A percentile compares a stretch with the other conserved stretches of the same genome.
phyloP scores from a whole-genome alignment of 2,797 vertebrate genomes.

The Diglossa cyanea region DNA sequence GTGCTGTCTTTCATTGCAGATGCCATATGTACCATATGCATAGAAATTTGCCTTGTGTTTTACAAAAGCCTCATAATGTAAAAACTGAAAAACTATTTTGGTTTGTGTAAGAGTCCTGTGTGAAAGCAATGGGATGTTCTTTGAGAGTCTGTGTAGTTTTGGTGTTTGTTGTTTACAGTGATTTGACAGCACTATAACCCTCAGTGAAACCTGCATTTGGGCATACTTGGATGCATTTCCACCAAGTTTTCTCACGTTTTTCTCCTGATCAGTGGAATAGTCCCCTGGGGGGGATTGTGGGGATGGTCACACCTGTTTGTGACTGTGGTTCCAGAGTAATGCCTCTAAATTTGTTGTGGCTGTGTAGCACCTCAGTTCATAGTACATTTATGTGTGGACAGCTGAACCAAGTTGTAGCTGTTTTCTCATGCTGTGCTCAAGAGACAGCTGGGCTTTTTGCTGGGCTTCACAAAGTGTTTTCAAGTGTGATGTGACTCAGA shows the following conservation, averaged over 20 bases:
- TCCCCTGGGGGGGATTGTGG: too few relatives aligned
- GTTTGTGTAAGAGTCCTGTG: rapidly evolving
- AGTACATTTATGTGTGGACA: not conserved
- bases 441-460: not conserved
- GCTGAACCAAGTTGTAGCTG: not conserved
- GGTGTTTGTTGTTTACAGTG: not conserved
- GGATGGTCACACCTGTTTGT: not conserved
- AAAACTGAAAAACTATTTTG: not conserved
- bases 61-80: not conserved
- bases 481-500: not conserved
- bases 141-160: not conserved
- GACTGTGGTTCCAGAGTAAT: not conserved
- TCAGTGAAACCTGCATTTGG: not conserved
- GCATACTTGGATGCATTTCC: not conserved
- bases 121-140: not conserved
- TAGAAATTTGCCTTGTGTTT: not conserved
- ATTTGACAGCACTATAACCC: not conserved
- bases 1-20: not conserved
- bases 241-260: not conserved
- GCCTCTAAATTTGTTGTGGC: not conserved
- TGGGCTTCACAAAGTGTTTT: not conserved
- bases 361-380: not conserved
- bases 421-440: not conserved
- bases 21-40: not conserved
- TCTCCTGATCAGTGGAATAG: rapidly evolving